These are phyloP conservation scores for Campoplex nolae DNA, from an alignment of 2,888 invertebrate genomes.

Conservation along the genomic window DNA sequence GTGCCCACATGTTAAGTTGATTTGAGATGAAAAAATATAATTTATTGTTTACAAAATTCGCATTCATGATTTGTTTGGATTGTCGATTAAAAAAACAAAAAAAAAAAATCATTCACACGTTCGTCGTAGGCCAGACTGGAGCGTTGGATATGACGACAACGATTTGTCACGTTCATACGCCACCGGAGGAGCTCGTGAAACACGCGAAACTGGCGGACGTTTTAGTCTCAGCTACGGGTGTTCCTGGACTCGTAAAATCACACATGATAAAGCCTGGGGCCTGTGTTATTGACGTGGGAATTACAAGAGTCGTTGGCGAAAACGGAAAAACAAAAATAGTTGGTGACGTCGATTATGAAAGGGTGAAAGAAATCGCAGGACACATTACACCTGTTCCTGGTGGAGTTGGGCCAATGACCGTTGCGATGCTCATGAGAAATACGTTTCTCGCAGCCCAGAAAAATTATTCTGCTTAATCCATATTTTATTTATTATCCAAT, in stretches of 20 bases:
- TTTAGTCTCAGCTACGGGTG: slow-evolving; percentile 90
- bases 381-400: slow-evolving; percentile 96
- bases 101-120: background rate
- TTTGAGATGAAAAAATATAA: background rate
- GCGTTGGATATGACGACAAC: slow-evolving; percentile 95
- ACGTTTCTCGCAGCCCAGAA: slow-evolving; percentile 91
- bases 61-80: background rate
- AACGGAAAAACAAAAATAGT: slow-evolving; percentile 90
- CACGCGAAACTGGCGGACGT: slow-evolving; percentile 92
- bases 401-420: slow-evolving; percentile 97
- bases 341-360: slow-evolving; percentile 96
- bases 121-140: slow-evolving; percentile 82
- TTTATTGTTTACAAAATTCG: background rate
- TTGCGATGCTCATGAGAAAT: slow-evolving; percentile 96
- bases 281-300: slow-evolving; percentile 95
- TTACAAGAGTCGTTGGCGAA: slow-evolving; percentile 89
- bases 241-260: slow-evolving; percentile 90
- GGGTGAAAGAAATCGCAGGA: slow-evolving; percentile 92
- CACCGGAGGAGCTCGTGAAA: slow-evolving; percentile 89
- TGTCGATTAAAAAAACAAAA: background rate
- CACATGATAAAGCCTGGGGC: slow-evolving; percentile 96
- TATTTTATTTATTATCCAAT: background rate
- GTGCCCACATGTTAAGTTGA: too few relatives aligned
- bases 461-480: slow-evolving; percentile 44
- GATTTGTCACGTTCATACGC: slow-evolving; percentile 95